Evolutionary conservation across 2,113 vertebrate genomes (phyloP), one percentile per base, ranked within the genome.

Genomic region (Paratilapia polleni): DNA sequence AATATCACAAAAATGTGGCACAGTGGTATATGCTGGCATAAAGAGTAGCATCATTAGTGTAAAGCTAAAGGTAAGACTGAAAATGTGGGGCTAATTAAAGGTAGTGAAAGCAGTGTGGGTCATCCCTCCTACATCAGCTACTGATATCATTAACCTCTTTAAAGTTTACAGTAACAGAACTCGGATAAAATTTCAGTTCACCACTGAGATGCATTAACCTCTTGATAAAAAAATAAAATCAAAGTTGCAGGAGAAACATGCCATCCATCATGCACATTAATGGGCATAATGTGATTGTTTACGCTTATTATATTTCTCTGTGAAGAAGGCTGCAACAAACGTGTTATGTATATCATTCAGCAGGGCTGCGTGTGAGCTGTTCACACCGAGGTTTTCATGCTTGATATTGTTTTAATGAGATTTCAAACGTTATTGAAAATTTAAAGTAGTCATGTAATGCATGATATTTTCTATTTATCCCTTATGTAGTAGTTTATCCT

Each of bases 81-180:
- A 36, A 73, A 54, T 73, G 47, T 73, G 68, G 68, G 47, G 47
- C 26, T 73, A 73, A 73, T 73, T 54, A 73, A 73, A 31, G 34
- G 47, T 73, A 73, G 28, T 73, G 47, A 54, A 47, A 73, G 26
- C 47, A 73, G 68, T 54, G 26, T 73, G 68, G 68, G 68, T 73
- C 47, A 73, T 73, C 47, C 19, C 43, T 4, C 47, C 17, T 73
- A 73, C 68, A 73, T 73, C 26, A 31, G 68, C 68, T 73, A 34
- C 68, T 73, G 68, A 52, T 47, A 14, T 54, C 68, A n/a, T 73
- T 52, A 73, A 41, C 68, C 47, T 73, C 68, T 54, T 73, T 47
- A 73, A 54, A 73, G 68, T 73, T 73, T 73, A 73, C 26, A 54
- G 68, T 73, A 54, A 73, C 68, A 54, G 68, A 73, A 54, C 68